Conservation (phyloP, 2,797 vertebrate genomes). For the Myotis myotis region DNA sequence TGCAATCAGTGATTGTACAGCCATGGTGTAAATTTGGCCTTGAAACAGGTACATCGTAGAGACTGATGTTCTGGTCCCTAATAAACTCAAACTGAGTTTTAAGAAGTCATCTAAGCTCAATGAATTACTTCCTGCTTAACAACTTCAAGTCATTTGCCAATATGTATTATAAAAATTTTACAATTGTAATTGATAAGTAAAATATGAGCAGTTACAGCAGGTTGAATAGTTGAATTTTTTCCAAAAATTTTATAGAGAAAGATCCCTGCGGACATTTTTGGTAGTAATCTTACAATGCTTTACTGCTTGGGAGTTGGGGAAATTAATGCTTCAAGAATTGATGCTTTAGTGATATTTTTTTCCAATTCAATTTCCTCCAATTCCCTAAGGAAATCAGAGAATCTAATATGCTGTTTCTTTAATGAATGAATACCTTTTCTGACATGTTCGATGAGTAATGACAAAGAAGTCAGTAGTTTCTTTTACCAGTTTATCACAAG, state of each 20-base stretch:
- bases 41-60: not conserved
- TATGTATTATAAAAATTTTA: slow-evolving; percentile 48
- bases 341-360: not conserved
- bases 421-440: slow-evolving; percentile 23
- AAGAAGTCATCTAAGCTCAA: slow-evolving; percentile 60
- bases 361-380: slow-evolving; percentile 69
- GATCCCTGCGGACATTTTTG: slow-evolving; percentile 38
- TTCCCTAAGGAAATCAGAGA: slow-evolving; percentile 52
- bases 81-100: slow-evolving; percentile 44
- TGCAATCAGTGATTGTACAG: not conserved
- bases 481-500: slow-evolving; percentile 22
- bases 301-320: slow-evolving; percentile 20
- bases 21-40: not conserved
- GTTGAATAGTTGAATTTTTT: slow-evolving; percentile 46
- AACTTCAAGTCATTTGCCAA: slow-evolving; percentile 64
- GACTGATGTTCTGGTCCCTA: slow-evolving; percentile 4
- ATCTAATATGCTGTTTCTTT: not conserved
- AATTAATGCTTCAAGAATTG: slow-evolving; percentile 63
- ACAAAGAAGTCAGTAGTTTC: not conserved
- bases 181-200: slow-evolving; percentile 52
- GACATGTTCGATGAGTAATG: slow-evolving; percentile 23
- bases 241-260: slow-evolving; percentile 67
- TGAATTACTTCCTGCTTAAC: slow-evolving; percentile 77
- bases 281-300: slow-evolving; percentile 31
- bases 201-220: slow-evolving; percentile 51